Base-by-base conservation (phyloP, 2,888 invertebrate species). In the Microplitis manilae region DNA sequence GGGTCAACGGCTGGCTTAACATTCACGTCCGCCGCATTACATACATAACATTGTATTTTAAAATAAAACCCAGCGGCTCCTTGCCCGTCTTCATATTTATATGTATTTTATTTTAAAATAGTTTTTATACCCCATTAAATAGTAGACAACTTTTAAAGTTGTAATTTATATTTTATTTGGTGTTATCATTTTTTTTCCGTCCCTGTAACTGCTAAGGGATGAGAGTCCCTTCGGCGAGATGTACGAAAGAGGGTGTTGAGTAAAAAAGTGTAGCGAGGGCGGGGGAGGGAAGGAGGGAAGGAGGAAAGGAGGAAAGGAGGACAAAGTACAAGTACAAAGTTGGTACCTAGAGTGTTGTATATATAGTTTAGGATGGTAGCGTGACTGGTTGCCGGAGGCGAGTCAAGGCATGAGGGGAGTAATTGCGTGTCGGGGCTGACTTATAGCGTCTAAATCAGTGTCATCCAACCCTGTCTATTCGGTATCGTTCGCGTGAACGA, bases 361-460 rank as follows among this genome's bases (percentile, higher is more conserved):
- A 50, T 50, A 50, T 8, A 50, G 50, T 50, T 50, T 50, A 50
- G 50, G 50, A 50, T 50, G 50, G 50, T 50, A 76, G 75, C 73
- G 76, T 68, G 61, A 64, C 69, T 75, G 20, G 65, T 40, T 73
- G 64, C 72, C 75, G 72, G 50, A 50, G 50, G 69, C 62, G 67
- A 71, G 74, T 41, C 30, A 71, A 69, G 65, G 69, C 68, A 72
- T 30, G 79, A 75, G 73, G 80, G 81, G 84, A 83, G 87, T 88
- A 88, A 88, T 88, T 88, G 86, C 84, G 85, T 84, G 88, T 88
- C 88, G 85, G 82, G 83, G 82, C 82, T 88, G 88, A 88, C 87
- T 88, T 88, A 88, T 88, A 86, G 88, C 88, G 83, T 86, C 86
- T 88, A 87, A 87, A 88, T 88, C 87, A 86, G 86, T 86, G 85